Base-by-base conservation (phyloP, 2,113 vertebrate species). In the Calcarius ornatus region DNA sequence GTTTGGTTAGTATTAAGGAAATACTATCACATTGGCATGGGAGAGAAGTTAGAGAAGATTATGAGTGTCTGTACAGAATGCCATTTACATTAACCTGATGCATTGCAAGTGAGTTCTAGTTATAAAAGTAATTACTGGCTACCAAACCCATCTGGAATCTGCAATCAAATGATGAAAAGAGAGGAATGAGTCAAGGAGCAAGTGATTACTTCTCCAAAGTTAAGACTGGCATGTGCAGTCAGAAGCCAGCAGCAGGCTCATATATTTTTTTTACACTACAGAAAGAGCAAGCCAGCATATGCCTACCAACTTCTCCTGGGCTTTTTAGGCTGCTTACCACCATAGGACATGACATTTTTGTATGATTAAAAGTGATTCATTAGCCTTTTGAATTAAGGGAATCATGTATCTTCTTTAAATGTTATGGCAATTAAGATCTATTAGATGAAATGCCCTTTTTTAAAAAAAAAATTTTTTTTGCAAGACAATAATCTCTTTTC, bases 51-150 rank as follows among this genome's bases (percentile, higher is more conserved):
- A 73, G 95, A 96, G 90, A 88, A 83, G 93, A 90, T 97, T 91
- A 84, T 93, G 94, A 91, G 87, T 90, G 88, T 92, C 96, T 77
- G 69, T 88, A 95, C 84, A 92, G 95, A 96, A 95, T 90, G 81
- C 95, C 95, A 96, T 97, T 98, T 97, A 92, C 94, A 89, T 97
- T 97, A 98, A 98, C 97, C 96, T 96, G 96, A 96, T 95, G 93
- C 90, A 97, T 93, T 95, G 94, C 96, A 90, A 97, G 94, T 48
- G 91, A 97, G 92, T 96, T 96, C 94, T 96, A 95, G 96, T 97
- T 97, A 96, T 91, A 97, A 91, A 96, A 95, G 97, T 97, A 98
- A 98, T 98, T 98, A 98, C 96, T 95, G 97, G 94, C 96, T 97
- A 97, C 94, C 28, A 40, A 98, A 97, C 94, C 96, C 95, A 98